Percentiles rank a stretch among this genome's conserved stretches.
phyloP scores from a whole-genome alignment of 1,140 invertebrate genomes.

The Formica exsecta region DNA sequence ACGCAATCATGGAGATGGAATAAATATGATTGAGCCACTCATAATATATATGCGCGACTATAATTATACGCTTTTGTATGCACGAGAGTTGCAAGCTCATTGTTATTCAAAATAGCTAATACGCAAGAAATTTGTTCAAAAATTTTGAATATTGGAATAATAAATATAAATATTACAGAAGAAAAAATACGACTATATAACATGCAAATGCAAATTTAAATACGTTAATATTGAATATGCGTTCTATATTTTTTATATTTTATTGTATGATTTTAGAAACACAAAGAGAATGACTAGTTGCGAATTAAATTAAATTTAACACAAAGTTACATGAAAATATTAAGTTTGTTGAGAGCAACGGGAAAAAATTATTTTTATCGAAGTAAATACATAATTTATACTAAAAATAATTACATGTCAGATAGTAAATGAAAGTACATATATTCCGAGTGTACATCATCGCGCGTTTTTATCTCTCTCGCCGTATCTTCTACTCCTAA shows the following conservation, averaged over 20 bases:
- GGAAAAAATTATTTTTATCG: background rate
- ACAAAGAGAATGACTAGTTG: background rate
- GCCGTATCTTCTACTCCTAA: background rate
- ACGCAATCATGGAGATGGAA: conserved; percentile 57
- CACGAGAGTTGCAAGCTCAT: conserved; percentile 27
- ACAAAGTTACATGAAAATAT: background rate
- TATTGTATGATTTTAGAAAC: background rate
- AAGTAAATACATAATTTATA: background rate
- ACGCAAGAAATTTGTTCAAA: conserved; percentile 14
- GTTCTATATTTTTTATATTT: background rate
- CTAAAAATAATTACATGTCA: conserved; percentile 14
- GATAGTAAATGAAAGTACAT: background rate
- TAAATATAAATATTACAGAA: background rate
- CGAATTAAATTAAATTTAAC: background rate
- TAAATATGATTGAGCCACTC: conserved; percentile 53
- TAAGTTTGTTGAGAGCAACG: background rate
- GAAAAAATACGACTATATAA: background rate
- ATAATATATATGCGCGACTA: conserved; percentile 36
- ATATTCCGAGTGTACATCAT: background rate
- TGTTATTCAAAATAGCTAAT: conserved; percentile 41
- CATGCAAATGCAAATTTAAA: no score
- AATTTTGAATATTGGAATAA: no score
- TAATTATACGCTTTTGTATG: conserved; percentile 52
- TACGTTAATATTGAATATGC: background rate
- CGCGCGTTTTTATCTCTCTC: background rate